Percentiles rank a stretch among this genome's conserved stretches.
Conservation (phyloP, 2,113 vertebrate species). For the Ciconia stormi region DNA sequence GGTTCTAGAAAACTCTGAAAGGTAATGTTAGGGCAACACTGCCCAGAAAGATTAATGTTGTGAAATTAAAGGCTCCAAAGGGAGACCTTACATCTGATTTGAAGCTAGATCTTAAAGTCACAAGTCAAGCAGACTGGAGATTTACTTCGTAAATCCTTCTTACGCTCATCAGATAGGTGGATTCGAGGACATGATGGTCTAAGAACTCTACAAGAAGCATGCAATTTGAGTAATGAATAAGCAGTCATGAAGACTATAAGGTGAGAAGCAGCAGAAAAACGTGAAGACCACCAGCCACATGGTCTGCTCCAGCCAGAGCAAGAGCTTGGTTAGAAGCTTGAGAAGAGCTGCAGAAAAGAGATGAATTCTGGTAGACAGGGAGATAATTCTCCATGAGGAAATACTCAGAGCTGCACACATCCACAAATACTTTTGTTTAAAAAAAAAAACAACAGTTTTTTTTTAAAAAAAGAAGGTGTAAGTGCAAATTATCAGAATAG, state of each 20-base stretch:
- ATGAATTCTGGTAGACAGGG: neutral
- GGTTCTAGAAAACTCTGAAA: neutral
- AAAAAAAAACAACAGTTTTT: neutral
- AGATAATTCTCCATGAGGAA: neutral
- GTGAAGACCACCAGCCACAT: neutral
- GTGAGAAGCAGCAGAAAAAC: neutral
- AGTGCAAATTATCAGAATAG: neutral
- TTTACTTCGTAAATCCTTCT: neutral
- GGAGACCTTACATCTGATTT: neutral
- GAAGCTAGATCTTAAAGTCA: neutral
- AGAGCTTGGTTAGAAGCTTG: neutral
- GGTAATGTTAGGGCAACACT: neutral
- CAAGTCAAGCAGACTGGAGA: neutral
- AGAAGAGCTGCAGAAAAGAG: neutral
- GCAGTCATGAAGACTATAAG: neutral
- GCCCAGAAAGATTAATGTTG: neutral
- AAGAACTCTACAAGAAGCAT: neutral
- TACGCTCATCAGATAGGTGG: neutral
- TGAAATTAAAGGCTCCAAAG: neutral
- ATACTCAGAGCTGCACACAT: neutral
- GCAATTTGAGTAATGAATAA: neutral
- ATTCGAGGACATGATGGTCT: neutral
- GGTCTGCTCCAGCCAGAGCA: neutral
- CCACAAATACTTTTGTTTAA: neutral
- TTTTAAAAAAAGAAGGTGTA: neutral